Percentiles rank a stretch among this genome's conserved stretches.
phyloP scores from a whole-genome alignment of 2,113 vertebrate species.

The Salminus brasiliensis region DNA sequence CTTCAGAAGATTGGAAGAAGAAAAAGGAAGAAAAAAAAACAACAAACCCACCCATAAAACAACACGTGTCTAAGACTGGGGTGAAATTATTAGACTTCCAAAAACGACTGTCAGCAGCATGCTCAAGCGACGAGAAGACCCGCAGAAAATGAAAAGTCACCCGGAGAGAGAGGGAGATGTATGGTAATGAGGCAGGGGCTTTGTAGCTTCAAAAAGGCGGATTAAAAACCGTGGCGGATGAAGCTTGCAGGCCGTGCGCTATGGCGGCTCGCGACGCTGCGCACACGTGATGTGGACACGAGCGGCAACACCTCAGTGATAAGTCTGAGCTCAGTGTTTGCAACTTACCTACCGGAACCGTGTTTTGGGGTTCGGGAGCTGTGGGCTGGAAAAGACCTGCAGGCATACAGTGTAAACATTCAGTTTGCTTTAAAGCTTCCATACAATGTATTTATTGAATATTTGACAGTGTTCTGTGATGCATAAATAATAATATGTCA shows the following conservation, averaged over 20 bases:
- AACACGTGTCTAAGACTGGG: constrained; percentile 60
- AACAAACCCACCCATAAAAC: constrained; percentile 64
- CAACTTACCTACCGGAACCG: neutral
- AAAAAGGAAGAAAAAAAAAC: constrained; percentile 41
- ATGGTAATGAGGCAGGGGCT: constrained; percentile 61
- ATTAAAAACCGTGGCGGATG: constrained; percentile 64
- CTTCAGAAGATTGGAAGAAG: neutral
- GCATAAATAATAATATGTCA: no score
- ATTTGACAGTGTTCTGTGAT: no score
- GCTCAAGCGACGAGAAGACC: constrained; percentile 42
- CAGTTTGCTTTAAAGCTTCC: no score
- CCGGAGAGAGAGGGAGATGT: constrained; percentile 29
- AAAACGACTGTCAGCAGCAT: constrained; percentile 61
- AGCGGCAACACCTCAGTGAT: neutral
- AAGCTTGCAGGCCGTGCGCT: constrained; percentile 52
- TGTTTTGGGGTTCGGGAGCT: neutral
- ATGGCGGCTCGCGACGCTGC: constrained; percentile 18
- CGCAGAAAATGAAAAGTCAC: constrained; percentile 58
- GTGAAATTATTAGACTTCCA: constrained; percentile 64
- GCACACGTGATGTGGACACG: constrained; percentile 25
- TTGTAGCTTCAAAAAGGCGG: constrained; percentile 53
- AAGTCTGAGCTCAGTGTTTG: neutral
- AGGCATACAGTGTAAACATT: no score
- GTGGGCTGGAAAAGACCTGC: neutral
- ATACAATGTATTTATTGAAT: no score